phyloP scores from a whole-genome alignment of 2,888 invertebrate species.

The Ametastegia equiseti region DNA sequence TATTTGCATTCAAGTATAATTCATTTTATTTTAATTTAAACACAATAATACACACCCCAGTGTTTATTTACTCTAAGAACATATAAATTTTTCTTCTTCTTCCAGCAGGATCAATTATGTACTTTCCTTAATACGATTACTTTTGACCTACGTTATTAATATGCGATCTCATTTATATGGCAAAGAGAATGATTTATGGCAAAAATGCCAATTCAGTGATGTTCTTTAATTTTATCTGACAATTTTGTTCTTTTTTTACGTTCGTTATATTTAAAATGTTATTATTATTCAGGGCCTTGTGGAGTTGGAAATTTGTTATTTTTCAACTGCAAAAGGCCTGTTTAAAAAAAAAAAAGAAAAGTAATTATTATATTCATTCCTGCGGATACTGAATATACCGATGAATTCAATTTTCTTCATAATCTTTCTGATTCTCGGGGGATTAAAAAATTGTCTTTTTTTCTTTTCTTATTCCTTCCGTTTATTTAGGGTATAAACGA shows the following conservation, averaged over 20 bases:
- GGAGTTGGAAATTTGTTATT: conserved; percentile 4
- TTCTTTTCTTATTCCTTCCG: too few species aligned
- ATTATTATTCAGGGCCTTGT: conserved; percentile 2
- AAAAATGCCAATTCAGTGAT: background rate
- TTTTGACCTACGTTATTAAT: background rate
- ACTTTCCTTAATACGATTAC: background rate
- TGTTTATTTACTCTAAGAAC: background rate
- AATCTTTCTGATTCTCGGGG: conserved; percentile 22
- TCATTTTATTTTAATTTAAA: background rate
- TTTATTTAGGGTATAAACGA: conserved; percentile 62
- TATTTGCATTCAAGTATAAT: background rate
- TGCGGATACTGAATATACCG: too few species aligned
- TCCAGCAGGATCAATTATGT: background rate
- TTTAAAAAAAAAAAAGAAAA: too few species aligned
- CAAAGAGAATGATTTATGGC: background rate
- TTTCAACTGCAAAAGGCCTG: conserved; percentile 24
- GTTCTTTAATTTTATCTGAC: conserved; percentile 14
- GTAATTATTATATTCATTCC: conserved; percentile 4
- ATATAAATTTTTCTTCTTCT: background rate
- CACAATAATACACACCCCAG: background rate
- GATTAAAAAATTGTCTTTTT: background rate
- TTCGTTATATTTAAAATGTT: background rate
- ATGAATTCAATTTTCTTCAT: background rate
- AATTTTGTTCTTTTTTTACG: background rate
- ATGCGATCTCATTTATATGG: conserved; percentile 24